Evolutionary conservation across 1,140 invertebrate genomes (phyloP), one percentile per base, ranked within the genome.

Genomic region (Aphaenogaster ashmeadi): DNA sequence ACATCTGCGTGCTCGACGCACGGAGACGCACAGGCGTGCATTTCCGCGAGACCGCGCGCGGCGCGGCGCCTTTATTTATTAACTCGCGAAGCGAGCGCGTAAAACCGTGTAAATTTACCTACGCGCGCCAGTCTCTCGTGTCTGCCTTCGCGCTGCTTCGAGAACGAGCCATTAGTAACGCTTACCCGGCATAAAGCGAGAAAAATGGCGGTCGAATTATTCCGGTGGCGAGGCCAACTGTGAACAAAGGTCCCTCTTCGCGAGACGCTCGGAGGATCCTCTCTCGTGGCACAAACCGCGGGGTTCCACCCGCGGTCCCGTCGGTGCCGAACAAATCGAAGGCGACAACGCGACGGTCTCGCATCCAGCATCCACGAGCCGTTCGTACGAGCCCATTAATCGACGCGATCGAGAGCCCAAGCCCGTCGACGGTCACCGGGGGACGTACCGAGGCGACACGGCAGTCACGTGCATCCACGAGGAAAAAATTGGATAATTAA

Each of bases 161-260:
- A 44, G 87, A 84, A 86, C 80, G 80, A 58, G 66, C 88, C 89
- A 93, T 93, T 93, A 93, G 92, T 93, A 93, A 93, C 92, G 92
- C 92, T 93, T 93, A 93, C 88, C 92, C 89, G 77, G 85, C 64
- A 93, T 93, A 93, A 93, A 92, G 91, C 91, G 92, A 93, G 92
- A 93, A 89, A 93, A 93, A 93, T 93, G 89, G 91, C 86, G 67
- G 90, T 92, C 87, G 91, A 93, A 92, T 92, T 93, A 91, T 92
- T 91, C 90, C 84, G 52, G 52, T 75, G 81, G 91, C 87, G 89
- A 50, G 54, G 83, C 75, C 89, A 77, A 80, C 58, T 36, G 79
- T 78, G 91, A 80, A 90, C 89, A 87, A 89, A 91, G 86, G 58
- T 87, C 64, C 72, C 71, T 58, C 71, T 71, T 87, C 75, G 81